Percentiles rank a stretch among this genome's conserved stretches.
Conservation (phyloP, 2,888 invertebrate genomes). For the Unio pictorum region DNA sequence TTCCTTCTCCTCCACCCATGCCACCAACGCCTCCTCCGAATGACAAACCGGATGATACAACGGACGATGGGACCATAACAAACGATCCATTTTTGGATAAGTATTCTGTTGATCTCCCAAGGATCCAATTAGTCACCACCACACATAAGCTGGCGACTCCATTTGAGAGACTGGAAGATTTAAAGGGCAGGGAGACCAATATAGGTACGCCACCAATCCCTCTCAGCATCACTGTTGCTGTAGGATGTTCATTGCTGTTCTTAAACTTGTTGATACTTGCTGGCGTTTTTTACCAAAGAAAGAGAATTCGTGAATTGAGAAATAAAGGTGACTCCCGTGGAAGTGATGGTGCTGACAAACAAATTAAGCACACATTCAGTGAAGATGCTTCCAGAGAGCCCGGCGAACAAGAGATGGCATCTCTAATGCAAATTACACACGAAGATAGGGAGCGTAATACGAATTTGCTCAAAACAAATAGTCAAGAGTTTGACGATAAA, state of each 20-base stretch:
- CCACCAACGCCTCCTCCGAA: conserved; percentile 22
- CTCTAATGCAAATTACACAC: conserved; percentile 9
- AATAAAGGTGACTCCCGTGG: conserved; percentile 23
- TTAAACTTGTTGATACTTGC: conserved; percentile 94
- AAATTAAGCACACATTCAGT: conserved; percentile 1
- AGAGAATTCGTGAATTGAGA: conserved; percentile 59
- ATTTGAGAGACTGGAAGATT: background rate
- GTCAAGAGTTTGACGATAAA: no score
- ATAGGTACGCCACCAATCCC: conserved; percentile 44
- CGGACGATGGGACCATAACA: conserved; percentile 6
- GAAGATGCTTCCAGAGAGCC: conserved; percentile 5
- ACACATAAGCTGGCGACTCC: no score
- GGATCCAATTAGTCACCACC: no score
- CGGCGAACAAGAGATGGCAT: conserved; percentile 11
- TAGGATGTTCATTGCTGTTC: conserved; percentile 92
- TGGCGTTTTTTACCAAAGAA: conserved; percentile 89
- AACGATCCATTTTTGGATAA: no score
- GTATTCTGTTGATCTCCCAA: no score
- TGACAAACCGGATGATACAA: conserved; percentile 8
- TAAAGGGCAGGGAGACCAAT: conserved; percentile 2
- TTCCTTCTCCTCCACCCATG: conserved; percentile 63
- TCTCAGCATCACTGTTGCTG: conserved; percentile 80
- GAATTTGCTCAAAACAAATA: no score
- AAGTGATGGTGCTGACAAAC: background rate
- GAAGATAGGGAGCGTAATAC: no score